Evolutionary conservation across 1,140 invertebrate genomes (phyloP), one percentile per base, ranked within the genome.

Genomic region (Drosophila albomicans): DNA sequence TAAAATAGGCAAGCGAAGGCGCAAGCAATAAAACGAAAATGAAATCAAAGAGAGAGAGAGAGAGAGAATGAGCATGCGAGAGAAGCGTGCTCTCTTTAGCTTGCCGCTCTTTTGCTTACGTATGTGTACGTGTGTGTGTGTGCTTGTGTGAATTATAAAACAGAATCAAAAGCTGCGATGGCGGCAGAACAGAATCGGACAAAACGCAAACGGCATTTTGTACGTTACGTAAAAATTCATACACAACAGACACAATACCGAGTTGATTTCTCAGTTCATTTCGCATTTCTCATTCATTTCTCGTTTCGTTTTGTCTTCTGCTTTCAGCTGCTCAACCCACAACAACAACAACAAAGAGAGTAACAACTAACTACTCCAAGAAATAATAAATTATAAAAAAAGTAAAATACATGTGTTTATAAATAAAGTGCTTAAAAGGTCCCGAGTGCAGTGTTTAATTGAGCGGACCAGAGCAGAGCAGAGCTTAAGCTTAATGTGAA

Each of bases 121-220:
- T 3, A 8, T 54, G 49, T n/a, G 43, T 52, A 20, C 25, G 63
- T 71, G 51, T 28, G 7, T 62, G 54, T 52, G 49, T 58, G 51
- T 75, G 51, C 41, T 8, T 38, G 59, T 77, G 57, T 74, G 84
- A 85, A 85, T 89, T 89, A 89, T 89, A 89, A 89, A 89, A 89
- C 85, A 89, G 85, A 89, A 89, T 89, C 85, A 89, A 89, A 89
- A 89, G 81, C 86, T 81, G 81, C 75, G 64, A 62, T 63, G 70
- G 59, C 66, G 59, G 59, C 77, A 81, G 81, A 84, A 85, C 77
- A 80, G 81, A 84, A 84, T 84, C 81, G 61, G 62, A 66, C 72
- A 82, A 65, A 58, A 59, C 62, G 32, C 54, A 61, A 73, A 74
- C 70, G 70, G 70, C 75, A 78, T 78, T 74, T 78, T 68, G 52